phyloP scores from a whole-genome alignment of 2,888 invertebrate genomes.

The Argyra leucocephala region DNA sequence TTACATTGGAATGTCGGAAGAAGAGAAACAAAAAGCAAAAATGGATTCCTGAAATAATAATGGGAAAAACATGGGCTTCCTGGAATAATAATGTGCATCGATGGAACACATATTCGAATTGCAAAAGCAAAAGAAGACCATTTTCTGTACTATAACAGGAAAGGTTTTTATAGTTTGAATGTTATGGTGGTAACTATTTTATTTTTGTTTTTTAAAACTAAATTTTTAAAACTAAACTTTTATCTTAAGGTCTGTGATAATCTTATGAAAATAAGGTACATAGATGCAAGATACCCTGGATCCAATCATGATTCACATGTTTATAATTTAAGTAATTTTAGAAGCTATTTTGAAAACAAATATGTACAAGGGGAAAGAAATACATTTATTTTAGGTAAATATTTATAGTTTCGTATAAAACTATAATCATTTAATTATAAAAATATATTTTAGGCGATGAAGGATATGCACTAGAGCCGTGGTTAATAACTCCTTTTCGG shows the following conservation, averaged over 20 bases:
- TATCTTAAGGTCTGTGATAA: constrained; percentile 5
- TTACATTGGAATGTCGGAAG: too few species aligned
- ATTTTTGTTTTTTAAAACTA: too few species aligned
- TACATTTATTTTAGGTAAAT: neutral
- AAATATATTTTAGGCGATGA: constrained; percentile 16
- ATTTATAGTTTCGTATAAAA: neutral
- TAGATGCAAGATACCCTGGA: neutral
- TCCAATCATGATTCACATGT: too few species aligned
- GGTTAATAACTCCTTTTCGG: constrained; percentile 17
- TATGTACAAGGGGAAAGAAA: neutral
- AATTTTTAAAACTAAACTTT: neutral
- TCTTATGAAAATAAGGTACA: neutral
- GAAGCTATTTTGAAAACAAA: neutral
- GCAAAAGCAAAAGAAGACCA: too few species aligned
- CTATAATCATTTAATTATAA: too few species aligned
- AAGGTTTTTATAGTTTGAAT: too few species aligned
- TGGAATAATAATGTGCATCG: neutral
- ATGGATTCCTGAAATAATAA: too few species aligned
- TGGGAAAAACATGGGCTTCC: too few species aligned
- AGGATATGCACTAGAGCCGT: constrained; percentile 20
- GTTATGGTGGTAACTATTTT: too few species aligned
- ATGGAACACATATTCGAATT: too few species aligned
- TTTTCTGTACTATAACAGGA: too few species aligned
- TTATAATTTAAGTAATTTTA: neutral
- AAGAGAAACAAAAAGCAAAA: too few species aligned